Evolutionary conservation across 2,888 invertebrate species (phyloP), one percentile per base, ranked within the genome.

Genomic region (Dexiosoma caninum): DNA sequence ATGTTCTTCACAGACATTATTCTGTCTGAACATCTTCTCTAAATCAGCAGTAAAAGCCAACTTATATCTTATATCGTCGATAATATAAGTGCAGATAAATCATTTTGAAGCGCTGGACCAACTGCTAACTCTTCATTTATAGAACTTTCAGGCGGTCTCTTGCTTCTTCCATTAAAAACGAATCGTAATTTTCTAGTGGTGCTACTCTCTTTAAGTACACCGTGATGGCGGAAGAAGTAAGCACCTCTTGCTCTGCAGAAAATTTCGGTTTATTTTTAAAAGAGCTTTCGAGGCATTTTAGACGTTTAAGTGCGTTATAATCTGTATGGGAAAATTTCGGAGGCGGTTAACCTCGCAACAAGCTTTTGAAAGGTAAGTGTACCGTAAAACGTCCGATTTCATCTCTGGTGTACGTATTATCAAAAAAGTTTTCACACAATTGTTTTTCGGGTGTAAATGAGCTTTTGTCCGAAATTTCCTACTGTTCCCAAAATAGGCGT

Each of bases 21-120:
- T 69, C 42, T 76, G 78, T 5, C 75, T n/a, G n/a, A n/a, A n/a
- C n/a, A n/a, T n/a, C n/a, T n/a, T n/a, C n/a, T n/a, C n/a, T n/a
- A n/a, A n/a, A n/a, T n/a, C n/a, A n/a, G n/a, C n/a, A n/a, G n/a
- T n/a, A n/a, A n/a, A n/a, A n/a, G n/a, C n/a, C n/a, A 78, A 70
- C 64, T 70, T 75, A 60, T 81, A 77, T 16, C 72, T 69, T 21
- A 81, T 2, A 32, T 72, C 81, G 23, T 78, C 69, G 5, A 35
- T 64, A 21, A 78, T 74, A 0, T 64, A 70, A 8, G 70, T 30
- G n/a, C n/a, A n/a, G n/a, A n/a, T n/a, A n/a, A n/a, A n/a, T n/a
- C n/a, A n/a, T n/a, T n/a, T n/a, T n/a, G n/a, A n/a, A n/a, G n/a
- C n/a, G n/a, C n/a, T n/a, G n/a, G n/a, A n/a, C n/a, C n/a, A n/a